These are phyloP conservation scores for Globodera ellingtonae DNA, from an alignment of 1,140 invertebrate genomes.

Conservation along the genomic window DNA sequence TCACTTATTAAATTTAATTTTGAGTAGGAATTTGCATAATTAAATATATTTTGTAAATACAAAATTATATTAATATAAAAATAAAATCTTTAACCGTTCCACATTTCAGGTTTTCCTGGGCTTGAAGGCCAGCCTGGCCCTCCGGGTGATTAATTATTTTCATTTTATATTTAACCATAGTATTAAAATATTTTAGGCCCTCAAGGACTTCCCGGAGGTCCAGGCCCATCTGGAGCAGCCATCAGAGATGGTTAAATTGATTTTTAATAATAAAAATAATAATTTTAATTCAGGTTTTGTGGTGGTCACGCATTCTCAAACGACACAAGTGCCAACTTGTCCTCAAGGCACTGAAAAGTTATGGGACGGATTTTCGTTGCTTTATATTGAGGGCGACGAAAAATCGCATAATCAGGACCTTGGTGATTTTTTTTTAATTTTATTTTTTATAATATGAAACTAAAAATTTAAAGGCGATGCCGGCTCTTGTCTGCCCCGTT, in stretches of 20 bases:
- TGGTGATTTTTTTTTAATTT: conserved; percentile 67
- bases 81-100: too few species aligned
- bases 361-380: conserved; percentile 93
- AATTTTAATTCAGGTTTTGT: conserved; percentile 70
- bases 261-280: background rate
- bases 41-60: too few species aligned
- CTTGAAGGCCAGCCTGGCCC: conserved; percentile 46
- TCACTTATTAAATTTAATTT: too few species aligned
- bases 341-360: conserved; percentile 80
- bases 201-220: conserved; percentile 33
- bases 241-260: conserved; percentile 76
- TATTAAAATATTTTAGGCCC: conserved; percentile 8
- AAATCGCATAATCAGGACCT: conserved; percentile 95
- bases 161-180: background rate
- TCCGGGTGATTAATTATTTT: conserved; percentile 22
- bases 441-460: conserved; percentile 10
- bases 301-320: conserved; percentile 88
- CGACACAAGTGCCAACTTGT: conserved; percentile 78
- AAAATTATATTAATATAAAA: too few species aligned
- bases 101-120: conserved; percentile 49
- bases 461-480: conserved; percentile 69
- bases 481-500: conserved; percentile 87
- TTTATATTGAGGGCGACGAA: conserved; percentile 95
- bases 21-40: too few species aligned
- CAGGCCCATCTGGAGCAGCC: conserved; percentile 38